Base-by-base conservation (phyloP, 1,140 invertebrate genomes). In the Drosophila ogumai region DNA sequence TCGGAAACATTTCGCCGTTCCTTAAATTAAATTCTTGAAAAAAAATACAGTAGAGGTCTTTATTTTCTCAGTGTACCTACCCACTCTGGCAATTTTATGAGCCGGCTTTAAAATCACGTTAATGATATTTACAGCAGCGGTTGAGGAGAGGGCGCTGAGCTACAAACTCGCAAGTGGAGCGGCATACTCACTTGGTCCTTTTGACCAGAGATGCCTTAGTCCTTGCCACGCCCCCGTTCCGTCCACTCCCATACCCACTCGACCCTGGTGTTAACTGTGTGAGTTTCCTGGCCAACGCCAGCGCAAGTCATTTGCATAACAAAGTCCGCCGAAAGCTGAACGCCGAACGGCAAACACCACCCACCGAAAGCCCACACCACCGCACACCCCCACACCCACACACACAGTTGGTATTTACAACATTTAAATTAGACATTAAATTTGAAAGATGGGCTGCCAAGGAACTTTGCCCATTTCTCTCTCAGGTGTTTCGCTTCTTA, bases 401-500 rank as follows among this genome's bases (percentile, higher is more conserved):
- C 19, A 57, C 68, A 46, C 63, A 50, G 74, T 41, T 88, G 73
- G 66, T 90, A 88, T 90, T 90, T 88, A 88, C 85, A 88, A 85
- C 85, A 88, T 85, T 88, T 90, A 88, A 88, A 88, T 90, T 88
- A 88, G 85, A 88, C 85, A 88, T 90, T 88, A 88, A 88, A 90
- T 90, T 90, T 90, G 81, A 90, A 81, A 85, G 85, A 88, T 88
- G 85, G 81, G 81, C 85, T 88, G 85, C 77, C 78, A 58, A 63
- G 81, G 66, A 88, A 88, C 77, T 88, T 87, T 68, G 47, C 10
- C 68, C 65, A 57, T 52, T 66, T 50, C 58, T 44, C 69, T 46
- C 55, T 64, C 85, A 88, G 85, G 84, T 90, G 76, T 56, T 55
- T 67, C 47, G 34, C 38, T 68, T 68, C 56, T 71, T 50, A 22